Evolutionary conservation across 2,797 vertebrate species (phyloP), one percentile per base, ranked within the genome.

Genomic region (Rhinatrema bivittatum): DNA sequence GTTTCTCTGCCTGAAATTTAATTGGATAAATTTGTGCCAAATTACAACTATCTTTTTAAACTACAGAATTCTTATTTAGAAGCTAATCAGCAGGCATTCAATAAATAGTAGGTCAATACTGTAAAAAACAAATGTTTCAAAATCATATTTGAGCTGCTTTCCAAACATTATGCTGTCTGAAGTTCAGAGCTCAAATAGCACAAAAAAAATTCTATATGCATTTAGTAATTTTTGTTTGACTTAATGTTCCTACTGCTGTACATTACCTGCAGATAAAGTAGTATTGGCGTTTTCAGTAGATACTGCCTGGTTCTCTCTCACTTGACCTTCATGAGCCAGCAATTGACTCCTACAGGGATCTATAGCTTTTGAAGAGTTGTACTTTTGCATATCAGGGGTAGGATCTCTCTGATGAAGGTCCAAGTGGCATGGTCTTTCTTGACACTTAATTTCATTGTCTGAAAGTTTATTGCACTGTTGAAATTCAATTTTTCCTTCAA

Each of bases 191-290:
- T 59, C 36, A n/a, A 60, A 51, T 52, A 50, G 60, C 59, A 55
- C 39, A 44, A 27, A 43, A 24, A 71, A 57, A 65, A 37, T 68
- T 57, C 29, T 62, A 71, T 53, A 35, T 59, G 62, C 37, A 44
- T 31, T 57, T 61, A 62, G 25, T 63, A 59, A 39, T 40, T 66
- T 68, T 62, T 49, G 63, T 75, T 42, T 40, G 31, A 69, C 42
- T 66, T 71, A 77, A 59, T 17, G 53, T 67, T 66, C 81, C 70
- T 83, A 79, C 42, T 42, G 78, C 89, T 87, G 91, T 98, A 97
- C 93, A 68, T 99, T 99, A 99, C 96, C 96, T 99, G 91, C 73
- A 81, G 90, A 86, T 79, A 94, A 87, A 75, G 91, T 86, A 81
- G 84, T 77, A 70, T 78, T 83, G 79, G 70, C 52, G 68, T 78